Percentiles rank a stretch among this genome's conserved stretches.
phyloP scores from a whole-genome alignment of 2,797 vertebrate species.

The Galagoides demidoff region DNA sequence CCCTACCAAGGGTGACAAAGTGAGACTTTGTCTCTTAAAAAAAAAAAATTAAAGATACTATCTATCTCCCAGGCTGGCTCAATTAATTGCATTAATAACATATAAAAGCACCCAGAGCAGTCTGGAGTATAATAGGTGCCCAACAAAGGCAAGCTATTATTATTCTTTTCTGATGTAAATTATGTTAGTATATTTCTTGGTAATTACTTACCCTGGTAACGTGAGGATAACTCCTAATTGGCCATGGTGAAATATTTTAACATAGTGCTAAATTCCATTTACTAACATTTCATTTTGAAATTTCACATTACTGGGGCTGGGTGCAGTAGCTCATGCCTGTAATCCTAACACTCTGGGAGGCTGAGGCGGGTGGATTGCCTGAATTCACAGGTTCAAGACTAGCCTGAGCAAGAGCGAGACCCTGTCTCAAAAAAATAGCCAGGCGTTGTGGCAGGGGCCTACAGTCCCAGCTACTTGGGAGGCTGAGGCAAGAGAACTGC shows the following conservation, averaged over 20 bases:
- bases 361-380: too few species aligned
- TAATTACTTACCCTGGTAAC: neutral
- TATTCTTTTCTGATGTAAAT: neutral
- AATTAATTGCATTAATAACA: neutral
- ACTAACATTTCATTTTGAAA: constrained; percentile 23
- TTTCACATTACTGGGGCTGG: neutral
- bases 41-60: neutral
- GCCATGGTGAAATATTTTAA: neutral
- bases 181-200: neutral
- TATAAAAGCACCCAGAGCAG: neutral
- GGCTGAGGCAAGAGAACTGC: too few species aligned
- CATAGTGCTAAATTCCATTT: neutral
- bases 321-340: too few species aligned
- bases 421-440: too few species aligned
- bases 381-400: too few species aligned
- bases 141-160: neutral
- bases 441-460: too few species aligned
- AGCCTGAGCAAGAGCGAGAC: too few species aligned
- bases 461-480: too few species aligned
- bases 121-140: neutral
- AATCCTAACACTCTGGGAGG: too few species aligned
- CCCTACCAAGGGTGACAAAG: too few species aligned
- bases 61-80: neutral
- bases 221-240: neutral
- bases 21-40: too few species aligned